A percentile compares a stretch with the other conserved stretches of the same genome.
Conservation (phyloP, 1,140 invertebrate genomes). For the Eriocheir sinensis region DNA sequence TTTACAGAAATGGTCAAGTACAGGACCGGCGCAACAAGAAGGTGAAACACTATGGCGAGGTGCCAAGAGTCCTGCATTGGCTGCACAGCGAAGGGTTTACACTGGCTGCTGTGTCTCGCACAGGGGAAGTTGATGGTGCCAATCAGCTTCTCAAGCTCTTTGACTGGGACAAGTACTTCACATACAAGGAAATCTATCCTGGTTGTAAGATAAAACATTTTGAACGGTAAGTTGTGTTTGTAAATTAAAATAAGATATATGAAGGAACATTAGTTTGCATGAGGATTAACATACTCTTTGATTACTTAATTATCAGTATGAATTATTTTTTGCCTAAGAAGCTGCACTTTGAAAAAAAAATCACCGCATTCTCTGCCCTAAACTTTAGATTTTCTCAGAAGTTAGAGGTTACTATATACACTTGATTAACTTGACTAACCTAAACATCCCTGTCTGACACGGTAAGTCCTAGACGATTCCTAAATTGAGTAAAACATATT, state of each 20-base stretch:
- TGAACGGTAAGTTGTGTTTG: slow-evolving; percentile 84
- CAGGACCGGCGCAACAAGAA: slow-evolving; percentile 83
- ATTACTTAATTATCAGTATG: no score
- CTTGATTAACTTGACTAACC: no score
- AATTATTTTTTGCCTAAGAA: no score
- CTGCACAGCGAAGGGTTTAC: slow-evolving; percentile 84
- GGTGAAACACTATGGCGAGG: slow-evolving; percentile 85
- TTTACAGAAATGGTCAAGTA: slow-evolving; percentile 83
- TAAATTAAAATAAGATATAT: neutral
- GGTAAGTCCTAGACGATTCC: no score
- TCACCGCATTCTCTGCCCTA: no score
- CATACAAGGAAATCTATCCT: slow-evolving; percentile 89
- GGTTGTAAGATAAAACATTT: slow-evolving; percentile 88
- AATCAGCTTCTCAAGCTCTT: slow-evolving; percentile 87
- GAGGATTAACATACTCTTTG: no score
- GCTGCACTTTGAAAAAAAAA: no score
- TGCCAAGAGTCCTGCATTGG: slow-evolving; percentile 85
- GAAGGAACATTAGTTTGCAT: no score
- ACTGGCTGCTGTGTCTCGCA: slow-evolving; percentile 87
- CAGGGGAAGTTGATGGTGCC: slow-evolving; percentile 86
- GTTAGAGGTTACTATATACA: no score
- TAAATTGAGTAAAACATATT: no score
- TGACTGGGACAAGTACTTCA: slow-evolving; percentile 88
- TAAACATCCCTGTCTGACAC: no score
- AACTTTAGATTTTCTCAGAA: no score